phyloP scores from a whole-genome alignment of 2,888 invertebrate species.

The Atherix ibis region DNA sequence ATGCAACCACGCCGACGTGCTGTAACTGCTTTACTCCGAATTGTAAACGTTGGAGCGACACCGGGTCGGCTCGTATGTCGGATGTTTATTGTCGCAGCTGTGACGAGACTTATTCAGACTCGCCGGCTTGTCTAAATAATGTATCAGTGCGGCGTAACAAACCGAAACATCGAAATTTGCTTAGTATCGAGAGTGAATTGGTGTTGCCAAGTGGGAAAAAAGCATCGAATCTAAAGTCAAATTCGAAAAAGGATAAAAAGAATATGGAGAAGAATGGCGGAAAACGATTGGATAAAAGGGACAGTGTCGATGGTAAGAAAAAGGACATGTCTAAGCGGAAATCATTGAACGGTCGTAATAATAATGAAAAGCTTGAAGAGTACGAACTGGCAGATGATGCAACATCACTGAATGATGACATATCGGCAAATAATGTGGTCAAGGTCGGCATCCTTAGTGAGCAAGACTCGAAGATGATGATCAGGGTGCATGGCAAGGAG shows the following conservation, averaged over 20 bases:
- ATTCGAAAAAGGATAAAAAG: slow-evolving; percentile 13
- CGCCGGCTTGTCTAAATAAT: slow-evolving; percentile 38
- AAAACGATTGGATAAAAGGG: slow-evolving; percentile 4
- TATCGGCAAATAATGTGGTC: slow-evolving; percentile 17
- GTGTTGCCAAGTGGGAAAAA: slow-evolving; percentile 19
- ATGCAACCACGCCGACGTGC: slow-evolving; percentile 24
- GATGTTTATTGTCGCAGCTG: slow-evolving; percentile 41
- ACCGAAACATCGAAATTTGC: slow-evolving; percentile 24
- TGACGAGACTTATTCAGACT: slow-evolving; percentile 20
- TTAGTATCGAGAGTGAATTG: slow-evolving; percentile 31
- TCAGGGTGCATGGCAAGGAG: slow-evolving; percentile 50
- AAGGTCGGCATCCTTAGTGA: slow-evolving; percentile 37
- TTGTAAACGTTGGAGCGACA: slow-evolving; percentile 25
- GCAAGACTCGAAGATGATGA: slow-evolving; percentile 31
- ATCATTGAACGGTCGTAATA: slow-evolving; percentile 15
- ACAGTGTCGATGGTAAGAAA: not conserved
- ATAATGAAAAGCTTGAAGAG: slow-evolving; percentile 25
- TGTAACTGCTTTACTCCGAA: slow-evolving; percentile 30
- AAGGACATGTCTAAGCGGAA: slow-evolving; percentile 7
- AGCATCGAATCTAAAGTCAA: slow-evolving; percentile 16
- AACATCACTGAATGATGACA: slow-evolving; percentile 29
- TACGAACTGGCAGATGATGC: slow-evolving; percentile 43
- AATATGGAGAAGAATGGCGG: slow-evolving; percentile 1
- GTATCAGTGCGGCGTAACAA: slow-evolving; percentile 26
- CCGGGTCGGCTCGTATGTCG: slow-evolving; percentile 35